phyloP scores from a whole-genome alignment of 2,113 vertebrate genomes.

The Pterocles orientalis region DNA sequence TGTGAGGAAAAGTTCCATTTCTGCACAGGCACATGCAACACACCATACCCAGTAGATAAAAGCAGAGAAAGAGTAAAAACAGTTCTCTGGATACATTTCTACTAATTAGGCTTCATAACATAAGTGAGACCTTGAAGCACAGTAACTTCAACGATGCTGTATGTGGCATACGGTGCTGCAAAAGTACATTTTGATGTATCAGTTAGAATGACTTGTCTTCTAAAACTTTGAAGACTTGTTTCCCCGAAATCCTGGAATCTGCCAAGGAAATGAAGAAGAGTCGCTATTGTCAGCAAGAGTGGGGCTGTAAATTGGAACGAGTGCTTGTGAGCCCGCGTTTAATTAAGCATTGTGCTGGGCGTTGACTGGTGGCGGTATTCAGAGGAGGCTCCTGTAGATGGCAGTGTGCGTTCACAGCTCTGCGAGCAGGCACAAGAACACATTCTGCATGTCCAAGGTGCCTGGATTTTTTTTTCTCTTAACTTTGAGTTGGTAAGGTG shows the following conservation, averaged over 20 bases:
- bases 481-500: not conserved
- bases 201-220: fast-evolving
- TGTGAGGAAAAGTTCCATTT: not conserved
- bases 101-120: not conserved
- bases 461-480: not conserved
- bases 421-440: fast-evolving
- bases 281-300: not conserved
- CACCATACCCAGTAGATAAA: not conserved
- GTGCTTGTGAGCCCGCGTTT: fast-evolving
- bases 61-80: not conserved
- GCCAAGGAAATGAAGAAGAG: no score
- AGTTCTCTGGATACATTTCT: not conserved
- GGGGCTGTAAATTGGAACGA: not conserved
- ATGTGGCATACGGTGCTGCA: fast-evolving
- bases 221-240: not conserved
- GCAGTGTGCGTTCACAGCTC: not conserved
- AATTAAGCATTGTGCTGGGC: fast-evolving
- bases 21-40: not conserved
- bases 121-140: not conserved
- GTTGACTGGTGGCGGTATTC: not conserved
- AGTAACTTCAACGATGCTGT: fast-evolving
- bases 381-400: slow-evolving; percentile 28
- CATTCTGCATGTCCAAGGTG: not conserved
- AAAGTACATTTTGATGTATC: no score
- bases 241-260: not conserved